A percentile compares a stretch with the other conserved stretches of the same genome.
These are phyloP conservation scores for Huso huso DNA, from an alignment of 2,797 vertebrate species.

Conservation along the genomic window DNA sequence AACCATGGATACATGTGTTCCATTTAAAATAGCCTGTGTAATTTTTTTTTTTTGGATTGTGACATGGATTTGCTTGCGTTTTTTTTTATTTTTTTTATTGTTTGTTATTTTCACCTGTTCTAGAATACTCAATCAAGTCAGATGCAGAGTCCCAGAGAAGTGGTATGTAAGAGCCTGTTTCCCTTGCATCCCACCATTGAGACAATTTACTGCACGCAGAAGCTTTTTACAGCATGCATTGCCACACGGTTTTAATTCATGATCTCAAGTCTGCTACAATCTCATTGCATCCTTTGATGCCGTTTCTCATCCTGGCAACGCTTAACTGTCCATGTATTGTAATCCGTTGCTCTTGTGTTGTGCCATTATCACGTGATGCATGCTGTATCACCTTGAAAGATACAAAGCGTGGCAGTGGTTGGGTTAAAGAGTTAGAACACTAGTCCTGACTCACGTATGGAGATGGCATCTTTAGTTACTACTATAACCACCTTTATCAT, in stretches of 20 bases:
- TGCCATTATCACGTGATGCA: too few species aligned
- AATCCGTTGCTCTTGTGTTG: too few species aligned
- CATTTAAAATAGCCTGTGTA: background rate
- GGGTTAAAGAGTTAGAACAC: too few species aligned
- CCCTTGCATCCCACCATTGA: slow-evolving; percentile 42
- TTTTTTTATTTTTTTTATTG: slow-evolving; percentile 44
- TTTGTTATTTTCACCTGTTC: slow-evolving; percentile 56
- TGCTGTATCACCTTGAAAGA: too few species aligned
- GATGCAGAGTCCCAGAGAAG: slow-evolving; percentile 68
- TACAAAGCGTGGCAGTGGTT: too few species aligned
- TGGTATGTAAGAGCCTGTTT: slow-evolving; percentile 70
- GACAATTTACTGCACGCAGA: background rate
- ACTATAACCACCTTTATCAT: too few species aligned
- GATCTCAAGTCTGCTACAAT: background rate
- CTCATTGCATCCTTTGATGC: background rate
- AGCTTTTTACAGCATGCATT: background rate
- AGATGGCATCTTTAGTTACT: too few species aligned
- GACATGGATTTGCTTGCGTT: slow-evolving; percentile 34
- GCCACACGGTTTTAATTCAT: background rate
- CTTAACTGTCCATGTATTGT: too few species aligned
- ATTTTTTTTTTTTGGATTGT: background rate
- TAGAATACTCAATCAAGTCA: slow-evolving; percentile 67
- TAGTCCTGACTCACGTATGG: too few species aligned
- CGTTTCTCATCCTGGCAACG: background rate
- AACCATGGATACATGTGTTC: background rate